phyloP scores from a whole-genome alignment of 2,888 invertebrate genomes.

The Agrochola lychnidis region DNA sequence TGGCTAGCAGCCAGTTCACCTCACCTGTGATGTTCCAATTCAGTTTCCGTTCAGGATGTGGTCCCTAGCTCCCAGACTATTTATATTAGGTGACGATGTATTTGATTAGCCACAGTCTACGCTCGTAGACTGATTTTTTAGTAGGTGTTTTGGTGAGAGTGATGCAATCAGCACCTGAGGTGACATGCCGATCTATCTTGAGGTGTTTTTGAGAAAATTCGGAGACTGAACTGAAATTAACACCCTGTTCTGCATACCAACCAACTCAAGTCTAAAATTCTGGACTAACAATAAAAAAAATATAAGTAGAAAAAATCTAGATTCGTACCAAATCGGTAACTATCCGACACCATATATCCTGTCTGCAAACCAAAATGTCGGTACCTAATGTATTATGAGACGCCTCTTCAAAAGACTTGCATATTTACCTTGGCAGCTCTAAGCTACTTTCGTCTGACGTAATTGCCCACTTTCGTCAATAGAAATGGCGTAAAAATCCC shows the following conservation, averaged over 20 bases:
- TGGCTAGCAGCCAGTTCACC: constrained; percentile 80
- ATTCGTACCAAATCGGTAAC: neutral
- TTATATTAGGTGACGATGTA: constrained; percentile 78
- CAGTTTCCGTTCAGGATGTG: constrained; percentile 86
- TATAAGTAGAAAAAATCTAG: neutral
- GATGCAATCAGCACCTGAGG: constrained; percentile 42
- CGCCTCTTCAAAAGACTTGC: constrained; percentile 26
- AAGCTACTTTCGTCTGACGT: constrained; percentile 37
- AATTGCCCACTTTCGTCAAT: constrained; percentile 38
- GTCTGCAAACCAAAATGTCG: constrained; percentile 7
- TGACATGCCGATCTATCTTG: constrained; percentile 18
- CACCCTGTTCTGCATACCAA: neutral
- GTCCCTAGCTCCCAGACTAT: constrained; percentile 76
- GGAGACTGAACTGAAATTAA: constrained; percentile 5
- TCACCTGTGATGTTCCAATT: constrained; percentile 83
- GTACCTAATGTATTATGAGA: constrained; percentile 16
- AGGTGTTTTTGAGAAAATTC: constrained; percentile 7
- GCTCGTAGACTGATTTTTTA: constrained; percentile 63
- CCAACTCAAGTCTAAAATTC: neutral
- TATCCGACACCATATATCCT: neutral
- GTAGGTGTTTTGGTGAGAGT: constrained; percentile 42
- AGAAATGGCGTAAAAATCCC: constrained; percentile 51
- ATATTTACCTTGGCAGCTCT: constrained; percentile 40
- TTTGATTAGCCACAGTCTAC: constrained; percentile 76
- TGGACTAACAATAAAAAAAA: neutral